These are phyloP conservation scores for Notothenia coriiceps DNA, from an alignment of 2,113 vertebrate genomes.

Conservation along the genomic window DNA sequence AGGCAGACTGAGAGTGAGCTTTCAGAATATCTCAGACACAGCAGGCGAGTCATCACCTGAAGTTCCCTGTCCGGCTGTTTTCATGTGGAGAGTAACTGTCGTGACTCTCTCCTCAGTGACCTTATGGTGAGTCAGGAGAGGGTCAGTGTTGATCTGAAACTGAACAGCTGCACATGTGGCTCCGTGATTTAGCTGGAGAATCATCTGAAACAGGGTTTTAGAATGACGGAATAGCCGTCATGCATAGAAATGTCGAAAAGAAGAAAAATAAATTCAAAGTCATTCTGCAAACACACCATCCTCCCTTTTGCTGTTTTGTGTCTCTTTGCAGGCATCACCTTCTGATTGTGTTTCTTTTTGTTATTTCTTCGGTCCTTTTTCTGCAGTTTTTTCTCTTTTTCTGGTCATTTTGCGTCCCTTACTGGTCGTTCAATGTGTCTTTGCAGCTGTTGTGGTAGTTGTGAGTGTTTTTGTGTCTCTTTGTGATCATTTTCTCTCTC, in stretches of 20 bases:
- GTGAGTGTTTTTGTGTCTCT: no score
- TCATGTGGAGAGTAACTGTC: slow-evolving; percentile 35
- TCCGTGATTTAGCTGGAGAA: slow-evolving; percentile 54
- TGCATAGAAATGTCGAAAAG: slow-evolving; percentile 18
- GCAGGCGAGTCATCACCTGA: slow-evolving; percentile 51
- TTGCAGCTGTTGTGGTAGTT: no score
- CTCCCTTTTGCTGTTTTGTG: no score
- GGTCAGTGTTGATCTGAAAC: slow-evolving; percentile 30
- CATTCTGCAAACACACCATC: no score
- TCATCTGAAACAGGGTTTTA: slow-evolving; percentile 11
- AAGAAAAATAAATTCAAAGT: background rate
- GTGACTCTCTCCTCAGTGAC: slow-evolving; percentile 26
- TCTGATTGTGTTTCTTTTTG: no score
- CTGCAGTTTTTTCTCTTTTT: no score
- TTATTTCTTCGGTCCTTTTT: no score
- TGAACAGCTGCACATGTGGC: slow-evolving; percentile 53
- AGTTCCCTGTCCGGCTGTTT: slow-evolving; percentile 47
- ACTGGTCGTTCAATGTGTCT: no score
- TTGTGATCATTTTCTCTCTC: no score
- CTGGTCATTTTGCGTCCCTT: no score
- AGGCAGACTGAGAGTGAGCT: slow-evolving; percentile 30
- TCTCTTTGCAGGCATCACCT: no score
- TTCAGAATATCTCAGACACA: slow-evolving; percentile 39
- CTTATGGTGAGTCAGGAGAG: slow-evolving; percentile 51
- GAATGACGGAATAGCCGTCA: slow-evolving; percentile 4